A percentile compares a stretch with the other conserved stretches of the same genome.
Conservation (phyloP, 1,140 invertebrate genomes). For the Wasmannia auropunctata region DNA sequence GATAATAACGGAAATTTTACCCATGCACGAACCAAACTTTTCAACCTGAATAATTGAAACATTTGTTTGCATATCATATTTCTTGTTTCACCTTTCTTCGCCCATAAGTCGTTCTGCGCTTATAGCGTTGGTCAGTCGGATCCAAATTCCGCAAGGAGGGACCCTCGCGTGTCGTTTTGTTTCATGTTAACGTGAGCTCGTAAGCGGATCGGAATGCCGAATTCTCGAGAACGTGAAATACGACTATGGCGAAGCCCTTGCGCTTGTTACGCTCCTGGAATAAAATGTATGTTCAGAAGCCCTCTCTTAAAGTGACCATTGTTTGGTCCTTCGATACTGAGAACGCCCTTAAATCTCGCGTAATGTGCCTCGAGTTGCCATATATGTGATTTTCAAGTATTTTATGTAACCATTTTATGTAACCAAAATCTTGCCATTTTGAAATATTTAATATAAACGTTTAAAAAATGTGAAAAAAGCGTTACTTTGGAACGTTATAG, state of each 20-base stretch:
- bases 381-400: slow-evolving; percentile 33
- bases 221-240: slow-evolving; percentile 62
- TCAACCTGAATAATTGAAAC: slow-evolving; percentile 70
- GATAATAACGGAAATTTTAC: slow-evolving; percentile 18
- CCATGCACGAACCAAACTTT: background rate
- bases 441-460: background rate
- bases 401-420: no score
- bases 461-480: slow-evolving; percentile 5
- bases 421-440: slow-evolving; percentile 33
- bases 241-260: slow-evolving; percentile 6
- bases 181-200: slow-evolving; percentile 5
- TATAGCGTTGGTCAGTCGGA: slow-evolving; percentile 17
- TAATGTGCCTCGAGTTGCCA: slow-evolving; percentile 66
- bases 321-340: slow-evolving; percentile 59
- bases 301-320: slow-evolving; percentile 69
- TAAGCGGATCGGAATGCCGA: slow-evolving; percentile 57
- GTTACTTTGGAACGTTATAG: background rate
- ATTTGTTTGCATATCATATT: slow-evolving; percentile 67
- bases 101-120: slow-evolving; percentile 52
- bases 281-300: slow-evolving; percentile 63
- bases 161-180: background rate
- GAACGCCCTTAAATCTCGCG: slow-evolving; percentile 74
- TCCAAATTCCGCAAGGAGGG: slow-evolving; percentile 56
- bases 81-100: slow-evolving; percentile 42
- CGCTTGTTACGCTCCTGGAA: slow-evolving; percentile 69